Evolutionary conservation across 2,888 invertebrate genomes (phyloP).

Genomic region (Salticus scenicus): DNA sequence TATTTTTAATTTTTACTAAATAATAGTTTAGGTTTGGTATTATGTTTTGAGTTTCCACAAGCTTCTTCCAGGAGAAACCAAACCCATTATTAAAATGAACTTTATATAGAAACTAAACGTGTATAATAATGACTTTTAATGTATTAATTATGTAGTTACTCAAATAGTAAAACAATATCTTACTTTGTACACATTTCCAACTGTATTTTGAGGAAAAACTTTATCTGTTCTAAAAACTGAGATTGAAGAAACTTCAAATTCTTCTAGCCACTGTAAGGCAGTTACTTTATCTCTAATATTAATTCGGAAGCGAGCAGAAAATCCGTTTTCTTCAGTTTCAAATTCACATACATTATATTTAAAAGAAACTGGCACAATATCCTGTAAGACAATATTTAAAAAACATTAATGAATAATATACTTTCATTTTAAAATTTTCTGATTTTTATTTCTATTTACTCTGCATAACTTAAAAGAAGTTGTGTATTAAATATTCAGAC

Average conservation of each 20-base stretch:
- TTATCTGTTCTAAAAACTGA: neutral
- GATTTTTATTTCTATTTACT: too few species aligned
- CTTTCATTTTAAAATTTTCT: too few species aligned
- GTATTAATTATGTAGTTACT: neutral
- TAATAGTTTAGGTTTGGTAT: too few species aligned
- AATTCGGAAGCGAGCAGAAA: neutral
- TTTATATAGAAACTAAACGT: neutral
- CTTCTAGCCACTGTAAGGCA: neutral
- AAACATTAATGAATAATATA: too few species aligned
- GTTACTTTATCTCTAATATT: neutral
- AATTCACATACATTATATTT: neutral
- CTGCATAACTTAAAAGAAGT: too few species aligned
- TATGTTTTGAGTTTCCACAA: too few species aligned
- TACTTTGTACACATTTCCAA: neutral
- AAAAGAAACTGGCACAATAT: neutral
- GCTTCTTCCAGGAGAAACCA: too few species aligned
- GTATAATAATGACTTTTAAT: neutral
- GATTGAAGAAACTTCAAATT: neutral
- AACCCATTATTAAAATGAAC: neutral
- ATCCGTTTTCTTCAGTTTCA: neutral
- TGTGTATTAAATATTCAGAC: too few species aligned
- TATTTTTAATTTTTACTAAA: too few species aligned
- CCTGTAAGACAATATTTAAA: too few species aligned
- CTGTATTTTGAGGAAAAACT: neutral
- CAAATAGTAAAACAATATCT: neutral